A percentile compares a stretch with the other conserved stretches of the same genome.
Evolutionary conservation across 2,113 vertebrate genomes (phyloP).

Genomic region (Heterotilapia buettikoferi): DNA sequence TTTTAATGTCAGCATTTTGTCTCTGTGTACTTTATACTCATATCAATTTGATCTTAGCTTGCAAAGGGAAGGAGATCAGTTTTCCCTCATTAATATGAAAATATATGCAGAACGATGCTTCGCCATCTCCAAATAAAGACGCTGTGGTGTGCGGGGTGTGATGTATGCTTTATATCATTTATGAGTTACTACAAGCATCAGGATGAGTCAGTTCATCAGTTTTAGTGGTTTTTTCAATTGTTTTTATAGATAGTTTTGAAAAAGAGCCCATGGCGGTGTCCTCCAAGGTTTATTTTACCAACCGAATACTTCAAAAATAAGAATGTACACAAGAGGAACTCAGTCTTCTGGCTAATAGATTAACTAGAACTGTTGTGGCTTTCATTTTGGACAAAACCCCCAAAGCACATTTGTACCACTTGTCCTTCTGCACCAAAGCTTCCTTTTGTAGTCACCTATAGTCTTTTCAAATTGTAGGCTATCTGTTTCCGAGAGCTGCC

Average conservation of each 20-base stretch:
- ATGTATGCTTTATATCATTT: neutral
- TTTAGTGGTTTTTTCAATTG: neutral
- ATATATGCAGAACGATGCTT: neutral
- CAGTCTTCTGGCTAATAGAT: neutral
- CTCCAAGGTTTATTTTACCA: neutral
- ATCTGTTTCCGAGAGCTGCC: neutral
- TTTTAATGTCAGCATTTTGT: neutral
- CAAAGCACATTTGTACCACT: neutral
- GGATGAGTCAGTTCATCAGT: neutral
- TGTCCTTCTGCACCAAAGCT: neutral
- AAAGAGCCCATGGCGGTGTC: neutral
- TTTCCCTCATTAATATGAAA: neutral
- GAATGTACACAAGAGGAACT: neutral
- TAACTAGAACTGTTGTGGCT: neutral
- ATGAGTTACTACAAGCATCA: neutral
- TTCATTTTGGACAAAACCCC: neutral
- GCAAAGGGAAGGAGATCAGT: neutral
- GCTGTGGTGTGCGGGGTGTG: neutral
- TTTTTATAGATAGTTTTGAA: neutral
- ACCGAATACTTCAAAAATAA: neutral
- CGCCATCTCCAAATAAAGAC: neutral
- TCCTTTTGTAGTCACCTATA: neutral
- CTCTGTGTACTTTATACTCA: neutral
- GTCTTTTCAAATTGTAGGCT: neutral
- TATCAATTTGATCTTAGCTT: neutral